Evolutionary conservation across 2,113 vertebrate species (phyloP).

Genomic region (Ctenodactylus gundi): DNA sequence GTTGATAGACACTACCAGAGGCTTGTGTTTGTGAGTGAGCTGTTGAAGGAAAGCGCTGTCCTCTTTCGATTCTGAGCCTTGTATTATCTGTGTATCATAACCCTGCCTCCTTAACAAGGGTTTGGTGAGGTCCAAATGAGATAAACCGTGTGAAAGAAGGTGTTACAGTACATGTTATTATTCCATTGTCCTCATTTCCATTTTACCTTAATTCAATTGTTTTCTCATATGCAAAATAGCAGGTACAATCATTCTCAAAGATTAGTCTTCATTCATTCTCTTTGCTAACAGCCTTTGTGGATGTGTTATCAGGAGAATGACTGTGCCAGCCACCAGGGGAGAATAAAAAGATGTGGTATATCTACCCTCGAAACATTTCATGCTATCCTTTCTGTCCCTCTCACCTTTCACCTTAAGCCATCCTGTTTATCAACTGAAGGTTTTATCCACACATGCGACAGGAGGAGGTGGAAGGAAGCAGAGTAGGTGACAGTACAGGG

Average conservation of each 20-base stretch:
- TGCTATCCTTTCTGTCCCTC: conserved; percentile 19
- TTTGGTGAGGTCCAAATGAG: conserved; percentile 36
- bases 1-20: conserved; percentile 38
- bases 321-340: neutral
- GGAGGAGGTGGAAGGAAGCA: conserved; percentile 37
- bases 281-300: neutral
- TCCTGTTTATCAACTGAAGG: conserved; percentile 73
- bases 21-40: conserved; percentile 42
- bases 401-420: conserved; percentile 50
- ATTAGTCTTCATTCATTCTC: neutral
- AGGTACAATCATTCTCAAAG: neutral
- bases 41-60: conserved; percentile 38
- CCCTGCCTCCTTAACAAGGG: conserved; percentile 26
- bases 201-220: conserved; percentile 10
- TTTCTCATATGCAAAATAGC: conserved; percentile 22
- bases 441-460: conserved; percentile 38
- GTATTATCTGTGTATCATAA: conserved; percentile 29
- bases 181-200: neutral
- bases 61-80: conserved; percentile 42
- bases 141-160: conserved; percentile 40
- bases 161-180: neutral
- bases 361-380: neutral
- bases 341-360: neutral
- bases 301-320: neutral
- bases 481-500: conserved; percentile 18